Evolutionary conservation across 2,113 vertebrate species (phyloP), one percentile per base, ranked within the genome.

Genomic region (Conger conger): DNA sequence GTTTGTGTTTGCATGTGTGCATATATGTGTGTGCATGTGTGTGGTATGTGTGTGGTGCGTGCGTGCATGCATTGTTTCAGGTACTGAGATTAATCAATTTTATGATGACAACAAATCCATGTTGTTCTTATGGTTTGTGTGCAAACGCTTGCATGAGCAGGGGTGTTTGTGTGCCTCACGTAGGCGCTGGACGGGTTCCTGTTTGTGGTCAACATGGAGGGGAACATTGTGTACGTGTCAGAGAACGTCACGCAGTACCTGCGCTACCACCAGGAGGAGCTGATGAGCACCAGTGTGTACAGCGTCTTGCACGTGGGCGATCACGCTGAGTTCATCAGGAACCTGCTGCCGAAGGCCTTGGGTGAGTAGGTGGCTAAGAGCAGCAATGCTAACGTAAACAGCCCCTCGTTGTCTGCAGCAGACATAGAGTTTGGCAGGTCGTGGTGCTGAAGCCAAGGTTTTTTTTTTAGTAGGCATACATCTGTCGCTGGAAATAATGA

Each of bases 201-300:
- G 93, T 99, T 99, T 76, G 98, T 99, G 89, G 98, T 99, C 91
- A 99, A 99, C 93, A 97, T 97, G 92, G 98, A 99, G 93, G 98
- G 98, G 40, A 99, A 98, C 84, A 96, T 99, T 54, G 97, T 99
- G 87, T 99, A 99, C 87, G 98, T 99, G 91, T 99, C 98, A 20
- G 98, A 99, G 94, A 99, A 99, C 83, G 98, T 99, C 93, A 99
- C 97, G 1, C 98, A 99, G 93, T 99, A 99, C 92, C 95, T 99
- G 89, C 96, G 96, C 92, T 99, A 99, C 95, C 98, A 99, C 93
- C 98, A 99, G 94, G 98, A 99, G 93, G 98, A 99, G 94, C 96
- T 99, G 92, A 99, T 99, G 97, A 99, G 98, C 97, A 99, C 97
- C 93, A 99, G 98, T 84, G 97, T 99, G 82, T 99, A 99, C 90